Conservation (phyloP, 2,888 invertebrate species). For the Drosophila melanosoma region DNA sequence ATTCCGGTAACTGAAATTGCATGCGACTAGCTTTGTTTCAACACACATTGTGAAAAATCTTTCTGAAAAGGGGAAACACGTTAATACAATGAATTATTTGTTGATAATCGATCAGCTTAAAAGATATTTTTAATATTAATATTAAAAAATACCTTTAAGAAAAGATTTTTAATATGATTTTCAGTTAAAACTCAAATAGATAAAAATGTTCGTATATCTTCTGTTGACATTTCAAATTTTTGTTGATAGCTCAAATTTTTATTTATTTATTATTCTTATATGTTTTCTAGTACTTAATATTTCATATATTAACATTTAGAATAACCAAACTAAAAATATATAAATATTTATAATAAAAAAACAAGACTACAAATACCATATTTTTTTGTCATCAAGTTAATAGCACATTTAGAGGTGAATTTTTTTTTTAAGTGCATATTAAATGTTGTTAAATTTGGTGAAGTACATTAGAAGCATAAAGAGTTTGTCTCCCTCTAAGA, state of each 20-base stretch:
- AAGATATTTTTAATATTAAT: neutral
- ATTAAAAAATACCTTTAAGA: too few species aligned
- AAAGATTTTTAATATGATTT: neutral
- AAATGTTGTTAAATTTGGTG: conserved; percentile 3
- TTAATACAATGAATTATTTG: neutral
- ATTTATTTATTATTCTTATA: too few species aligned
- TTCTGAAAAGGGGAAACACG: neutral
- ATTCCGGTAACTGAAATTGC: neutral
- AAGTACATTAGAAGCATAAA: neutral
- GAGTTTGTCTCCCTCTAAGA: conserved; percentile 18
- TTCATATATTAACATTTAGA: too few species aligned
- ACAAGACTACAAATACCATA: neutral
- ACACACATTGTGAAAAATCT: neutral
- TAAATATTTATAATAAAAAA: neutral
- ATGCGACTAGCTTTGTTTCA: neutral
- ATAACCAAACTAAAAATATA: neutral
- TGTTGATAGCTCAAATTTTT: neutral
- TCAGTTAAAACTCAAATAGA: neutral
- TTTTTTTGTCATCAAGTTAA: neutral
- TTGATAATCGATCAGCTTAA: neutral
- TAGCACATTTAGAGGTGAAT: neutral
- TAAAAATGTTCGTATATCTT: neutral
- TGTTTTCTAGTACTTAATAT: too few species aligned
- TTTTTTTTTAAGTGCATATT: neutral
- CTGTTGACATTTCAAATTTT: neutral